Base-by-base conservation (phyloP, 2,797 vertebrate genomes). In the Sebastes glaucus region DNA sequence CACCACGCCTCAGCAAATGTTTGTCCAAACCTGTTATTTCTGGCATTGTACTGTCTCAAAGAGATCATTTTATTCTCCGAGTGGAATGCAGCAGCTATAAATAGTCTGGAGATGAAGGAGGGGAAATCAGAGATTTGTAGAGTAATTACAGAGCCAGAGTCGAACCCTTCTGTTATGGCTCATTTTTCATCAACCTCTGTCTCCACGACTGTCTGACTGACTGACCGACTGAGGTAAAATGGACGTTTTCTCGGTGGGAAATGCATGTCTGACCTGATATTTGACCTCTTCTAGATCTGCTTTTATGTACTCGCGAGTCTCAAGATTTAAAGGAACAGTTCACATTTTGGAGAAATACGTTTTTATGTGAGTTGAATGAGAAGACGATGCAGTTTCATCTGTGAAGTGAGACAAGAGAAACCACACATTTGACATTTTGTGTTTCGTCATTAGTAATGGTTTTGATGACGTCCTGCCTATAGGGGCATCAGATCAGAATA, bases 11-110 rank as follows among this genome's bases (percentile, higher is more conserved):
- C 91, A 78, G 85, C 87, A 89, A 87, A 90, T 91, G 91, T 94
- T 92, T 92, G 89, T 93, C 92, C 91, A 89, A 92, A 93, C 92
- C 93, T 88, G 87, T 92, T 93, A 94, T 94, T 94, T 94, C 91
- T 94, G 92, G 93, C 91, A 94, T 93, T 94, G 93, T 91, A 82
- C 89, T 89, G 87, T 87, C 90, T 92, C 90, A 85, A 88, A 86
- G 89, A 90, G 92, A 92, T 92, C 86, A 88, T 93, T 93, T 92
- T 81, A 92, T 93, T 92, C 90, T 92, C 88, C 38, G 53, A 65
- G 82, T 92, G 93, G 93, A 94, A 93, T 92, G 92, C 86, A 57
- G 79, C 32, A 0, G 78, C 92, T 93, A 93, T 92, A 93, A 93
- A 94, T 92, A 94, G 91, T 74, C 77, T 78, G 74, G 16, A 92